These are phyloP conservation scores for Callosobruchus maculatus DNA, from an alignment of 2,888 invertebrate genomes.

Conservation along the genomic window DNA sequence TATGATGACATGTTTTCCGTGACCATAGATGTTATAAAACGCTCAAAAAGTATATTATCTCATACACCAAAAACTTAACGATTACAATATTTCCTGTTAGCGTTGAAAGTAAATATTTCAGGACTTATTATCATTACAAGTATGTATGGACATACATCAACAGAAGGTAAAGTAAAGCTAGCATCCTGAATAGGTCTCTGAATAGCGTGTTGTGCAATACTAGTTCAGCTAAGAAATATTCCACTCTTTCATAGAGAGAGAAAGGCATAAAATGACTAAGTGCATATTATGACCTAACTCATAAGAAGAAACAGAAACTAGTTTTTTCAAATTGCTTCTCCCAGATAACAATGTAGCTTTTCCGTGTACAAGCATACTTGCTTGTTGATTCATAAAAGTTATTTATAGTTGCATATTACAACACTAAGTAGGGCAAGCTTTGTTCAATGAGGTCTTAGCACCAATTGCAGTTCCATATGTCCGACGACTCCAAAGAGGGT, in stretches of 20 bases:
- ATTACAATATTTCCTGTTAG: no score
- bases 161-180: not conserved
- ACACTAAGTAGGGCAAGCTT: not conserved
- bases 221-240: not conserved
- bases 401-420: not conserved
- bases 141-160: no score
- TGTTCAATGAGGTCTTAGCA: no score
- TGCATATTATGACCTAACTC: not conserved
- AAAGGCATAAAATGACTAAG: not conserved
- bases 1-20: no score
- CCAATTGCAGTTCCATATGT: no score
- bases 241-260: not conserved
- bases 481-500: no score
- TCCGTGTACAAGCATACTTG: not conserved
- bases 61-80: no score
- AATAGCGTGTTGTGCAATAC: not conserved
- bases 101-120: no score
- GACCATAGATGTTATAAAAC: no score
- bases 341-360: not conserved
- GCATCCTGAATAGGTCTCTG: not conserved
- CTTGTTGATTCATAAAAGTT: no score
- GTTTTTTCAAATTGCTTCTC: not conserved
- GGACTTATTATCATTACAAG: no score
- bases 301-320: not conserved
- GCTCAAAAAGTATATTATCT: no score